Evolutionary conservation across 1,140 invertebrate genomes (phyloP), one percentile per base, ranked within the genome.

Genomic region (Daktulosphaira vitifoliae): DNA sequence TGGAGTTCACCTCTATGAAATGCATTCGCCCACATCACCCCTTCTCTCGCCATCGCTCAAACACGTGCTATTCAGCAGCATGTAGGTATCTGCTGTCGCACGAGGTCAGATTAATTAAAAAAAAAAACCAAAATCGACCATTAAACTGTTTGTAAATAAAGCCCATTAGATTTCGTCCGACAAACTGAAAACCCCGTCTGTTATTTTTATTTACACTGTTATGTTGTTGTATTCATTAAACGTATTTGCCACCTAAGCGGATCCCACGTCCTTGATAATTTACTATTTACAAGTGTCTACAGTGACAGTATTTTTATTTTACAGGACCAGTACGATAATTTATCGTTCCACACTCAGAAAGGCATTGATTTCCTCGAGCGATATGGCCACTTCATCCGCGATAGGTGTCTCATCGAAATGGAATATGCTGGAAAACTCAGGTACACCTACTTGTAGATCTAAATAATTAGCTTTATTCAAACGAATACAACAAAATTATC

Each of bases 251-350:
- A 22, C 26, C 44, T 62, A 2, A 23, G 22, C 53, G 4, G 15
- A 20, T 15, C n/a, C 26, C 2, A 13, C 46, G 25, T 46, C 42
- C 56, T 62, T 62, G 56, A 46, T 46, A 6, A 33, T 33, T 33
- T 33, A 33, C 11, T 33, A 33, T 20, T 26, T 18, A 48, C 42
- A 23, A 11, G n/a, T n/a, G 7, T 62, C 16, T 13, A 37, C 42
- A 54, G 22, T 56, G 20, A 66, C 66, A 73, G 25, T 7, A 25
- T 73, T 71, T 68, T 72, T 75, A 78, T 77, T 70, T 85, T 84
- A 68, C 83, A 98, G 96, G 96, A 98, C 82, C 94, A 98, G 80
- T 96, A 92, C 81, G 93, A 97, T 72, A 92, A 92, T 81, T 83
- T 98, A 76, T 87, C 91, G 71, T 78, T 83, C 70, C 94, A 98